These are phyloP conservation scores for Eristalis tenax DNA, from an alignment of 2,888 invertebrate genomes.

Conservation along the genomic window DNA sequence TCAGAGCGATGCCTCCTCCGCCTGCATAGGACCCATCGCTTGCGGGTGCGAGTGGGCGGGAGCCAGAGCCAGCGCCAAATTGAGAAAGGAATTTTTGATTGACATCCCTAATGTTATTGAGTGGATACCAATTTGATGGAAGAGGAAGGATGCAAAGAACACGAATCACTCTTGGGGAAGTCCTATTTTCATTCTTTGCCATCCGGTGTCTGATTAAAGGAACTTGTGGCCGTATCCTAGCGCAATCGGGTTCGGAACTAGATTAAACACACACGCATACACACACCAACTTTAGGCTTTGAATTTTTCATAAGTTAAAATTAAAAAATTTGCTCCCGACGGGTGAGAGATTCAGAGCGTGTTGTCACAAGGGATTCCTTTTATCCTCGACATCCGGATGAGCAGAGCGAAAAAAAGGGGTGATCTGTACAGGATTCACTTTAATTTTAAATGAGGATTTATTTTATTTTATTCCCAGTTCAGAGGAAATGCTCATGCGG, in stretches of 20 bases:
- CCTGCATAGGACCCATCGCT: background rate
- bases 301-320: background rate
- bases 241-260: background rate
- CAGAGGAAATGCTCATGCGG: background rate
- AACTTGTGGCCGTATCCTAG: slow-evolving; percentile 37
- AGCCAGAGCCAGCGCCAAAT: slow-evolving; percentile 5
- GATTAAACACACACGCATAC: background rate
- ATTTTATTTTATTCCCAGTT: background rate
- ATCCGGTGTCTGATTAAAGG: slow-evolving; percentile 44
- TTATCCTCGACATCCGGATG: background rate
- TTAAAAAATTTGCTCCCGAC: background rate
- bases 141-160: background rate
- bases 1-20: background rate
- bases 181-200: slow-evolving; percentile 19
- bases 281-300: background rate
- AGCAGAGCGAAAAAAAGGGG: background rate
- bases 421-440: background rate
- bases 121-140: slow-evolving; percentile 41
- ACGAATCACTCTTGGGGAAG: slow-evolving; percentile 5
- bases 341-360: background rate
- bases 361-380: background rate
- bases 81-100: slow-evolving; percentile 45
- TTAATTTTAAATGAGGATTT: background rate
- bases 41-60: background rate
- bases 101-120: slow-evolving; percentile 43